Evolutionary conservation across 1,140 invertebrate species (phyloP).

Genomic region (Orchestia grillus): DNA sequence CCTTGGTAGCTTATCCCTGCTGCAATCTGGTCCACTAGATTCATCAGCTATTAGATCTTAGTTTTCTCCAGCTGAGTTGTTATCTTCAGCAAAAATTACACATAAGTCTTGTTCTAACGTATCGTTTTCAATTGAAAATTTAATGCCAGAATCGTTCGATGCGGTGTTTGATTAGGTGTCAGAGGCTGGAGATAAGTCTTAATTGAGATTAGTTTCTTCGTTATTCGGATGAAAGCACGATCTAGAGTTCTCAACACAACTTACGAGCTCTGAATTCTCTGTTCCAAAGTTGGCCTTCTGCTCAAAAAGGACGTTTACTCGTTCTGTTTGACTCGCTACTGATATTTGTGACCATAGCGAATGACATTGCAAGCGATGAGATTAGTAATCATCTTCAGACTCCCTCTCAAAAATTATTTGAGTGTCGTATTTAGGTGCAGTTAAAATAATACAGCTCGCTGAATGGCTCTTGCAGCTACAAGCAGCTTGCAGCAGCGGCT

Average conservation of each 20-base stretch:
- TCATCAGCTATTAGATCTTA: background rate
- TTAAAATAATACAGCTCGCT: background rate
- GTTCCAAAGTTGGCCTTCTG: background rate
- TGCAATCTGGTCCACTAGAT: background rate
- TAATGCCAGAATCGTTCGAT: background rate
- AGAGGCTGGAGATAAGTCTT: background rate
- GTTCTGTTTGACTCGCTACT: background rate
- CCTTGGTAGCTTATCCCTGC: background rate
- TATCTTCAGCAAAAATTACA: background rate
- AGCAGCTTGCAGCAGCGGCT: background rate
- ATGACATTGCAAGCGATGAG: background rate
- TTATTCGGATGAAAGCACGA: background rate
- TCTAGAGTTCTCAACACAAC: background rate
- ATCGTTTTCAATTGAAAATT: background rate
- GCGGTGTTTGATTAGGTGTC: background rate
- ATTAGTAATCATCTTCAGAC: background rate
- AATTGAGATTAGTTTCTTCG: background rate
- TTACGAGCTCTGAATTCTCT: background rate
- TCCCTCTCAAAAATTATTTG: background rate
- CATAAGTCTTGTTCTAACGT: background rate
- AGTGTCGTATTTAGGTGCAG: background rate
- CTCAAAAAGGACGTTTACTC: background rate
- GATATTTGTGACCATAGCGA: background rate
- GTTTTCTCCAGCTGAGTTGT: background rate
- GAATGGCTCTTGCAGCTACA: background rate